Conservation (phyloP, 2,797 vertebrate genomes). For the Novumbra hubbsi region DNA sequence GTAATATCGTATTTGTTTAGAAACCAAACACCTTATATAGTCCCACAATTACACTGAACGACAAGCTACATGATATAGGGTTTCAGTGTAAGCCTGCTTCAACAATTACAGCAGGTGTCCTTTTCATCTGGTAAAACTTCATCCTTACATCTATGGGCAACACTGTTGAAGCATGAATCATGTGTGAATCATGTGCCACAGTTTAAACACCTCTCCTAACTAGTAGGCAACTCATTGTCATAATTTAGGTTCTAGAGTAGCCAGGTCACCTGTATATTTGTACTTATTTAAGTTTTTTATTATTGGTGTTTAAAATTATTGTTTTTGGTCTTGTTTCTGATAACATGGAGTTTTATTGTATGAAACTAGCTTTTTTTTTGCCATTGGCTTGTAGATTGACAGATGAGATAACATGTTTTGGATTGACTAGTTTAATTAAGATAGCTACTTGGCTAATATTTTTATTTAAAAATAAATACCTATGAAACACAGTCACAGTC, state of each 20-base stretch:
- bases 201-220: neutral
- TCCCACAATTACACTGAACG: neutral
- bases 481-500: too few relatives aligned
- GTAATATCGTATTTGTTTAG: neutral
- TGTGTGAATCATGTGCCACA: neutral
- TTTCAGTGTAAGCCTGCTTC: neutral
- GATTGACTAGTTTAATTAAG: too few relatives aligned
- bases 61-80: conserved; percentile 1
- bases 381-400: too few relatives aligned
- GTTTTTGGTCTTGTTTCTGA: too few relatives aligned
- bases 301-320: too few relatives aligned
- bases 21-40: neutral
- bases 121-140: neutral
- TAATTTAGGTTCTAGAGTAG: neutral
- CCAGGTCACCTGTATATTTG: too few relatives aligned
- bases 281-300: too few relatives aligned
- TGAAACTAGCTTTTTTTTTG: too few relatives aligned
- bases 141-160: neutral
- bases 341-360: too few relatives aligned
- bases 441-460: too few relatives aligned
- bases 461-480: too few relatives aligned
- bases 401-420: too few relatives aligned
- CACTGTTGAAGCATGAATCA: neutral
- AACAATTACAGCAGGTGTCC: neutral
- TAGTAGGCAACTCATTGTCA: neutral